phyloP scores from a whole-genome alignment of 2,888 invertebrate species.

The Apamea anceps region DNA sequence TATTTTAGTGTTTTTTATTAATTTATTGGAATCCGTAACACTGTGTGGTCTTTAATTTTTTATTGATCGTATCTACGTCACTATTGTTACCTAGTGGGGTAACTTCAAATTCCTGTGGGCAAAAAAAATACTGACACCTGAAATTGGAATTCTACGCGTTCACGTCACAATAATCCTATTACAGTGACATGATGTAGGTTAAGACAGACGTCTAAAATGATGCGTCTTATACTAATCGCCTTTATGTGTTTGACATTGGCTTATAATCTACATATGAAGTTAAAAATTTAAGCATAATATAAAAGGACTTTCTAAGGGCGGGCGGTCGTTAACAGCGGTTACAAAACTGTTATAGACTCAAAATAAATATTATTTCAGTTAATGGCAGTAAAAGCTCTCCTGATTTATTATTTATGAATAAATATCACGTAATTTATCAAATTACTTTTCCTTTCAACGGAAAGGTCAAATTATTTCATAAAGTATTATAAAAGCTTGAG shows the following conservation, averaged over 20 bases:
- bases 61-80: conserved; percentile 74
- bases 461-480: conserved; percentile 25
- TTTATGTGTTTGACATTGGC: conserved; percentile 66
- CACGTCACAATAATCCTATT: conserved; percentile 84
- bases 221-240: conserved; percentile 70
- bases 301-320: conserved; percentile 25
- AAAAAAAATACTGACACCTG: conserved; percentile 67
- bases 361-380: conserved; percentile 14
- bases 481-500: not conserved
- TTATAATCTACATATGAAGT: conserved; percentile 62
- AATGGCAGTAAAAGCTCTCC: conserved; percentile 1
- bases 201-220: conserved; percentile 67
- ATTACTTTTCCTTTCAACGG: conserved; percentile 15
- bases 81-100: conserved; percentile 69
- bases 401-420: conserved; percentile 22
- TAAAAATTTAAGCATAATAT: conserved; percentile 31
- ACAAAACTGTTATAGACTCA: not conserved
- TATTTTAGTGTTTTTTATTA: not conserved
- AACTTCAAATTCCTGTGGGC: conserved; percentile 68
- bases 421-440: conserved; percentile 27
- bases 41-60: conserved; percentile 76
- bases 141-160: conserved; percentile 72
- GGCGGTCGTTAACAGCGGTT: conserved; percentile 21
- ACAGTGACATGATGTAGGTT: conserved; percentile 77
- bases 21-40: conserved; percentile 29